Evolutionary conservation across 2,888 invertebrate genomes (phyloP).

Genomic region (Cyclophora albipunctata): DNA sequence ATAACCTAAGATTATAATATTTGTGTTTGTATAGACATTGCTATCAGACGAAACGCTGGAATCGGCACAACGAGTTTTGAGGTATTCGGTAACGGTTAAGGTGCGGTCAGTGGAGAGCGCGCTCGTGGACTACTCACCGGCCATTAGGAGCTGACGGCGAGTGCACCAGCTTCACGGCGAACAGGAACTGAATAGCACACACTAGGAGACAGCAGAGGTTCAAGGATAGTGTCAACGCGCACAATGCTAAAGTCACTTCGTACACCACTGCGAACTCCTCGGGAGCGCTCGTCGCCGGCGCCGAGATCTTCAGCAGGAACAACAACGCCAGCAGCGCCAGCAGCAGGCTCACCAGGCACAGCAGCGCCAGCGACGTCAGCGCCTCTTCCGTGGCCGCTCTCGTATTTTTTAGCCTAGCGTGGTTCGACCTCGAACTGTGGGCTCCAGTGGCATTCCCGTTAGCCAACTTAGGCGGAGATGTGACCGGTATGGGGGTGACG

Average conservation of each 20-base stretch:
- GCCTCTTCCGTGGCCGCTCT: conserved; percentile 79
- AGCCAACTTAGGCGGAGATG: conserved; percentile 62
- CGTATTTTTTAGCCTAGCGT: conserved; percentile 45
- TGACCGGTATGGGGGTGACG: conserved; percentile 44
- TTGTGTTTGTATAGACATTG: conserved; percentile 43
- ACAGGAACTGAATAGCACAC: conserved; percentile 95
- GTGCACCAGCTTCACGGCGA: conserved; percentile 93
- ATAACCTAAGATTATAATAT: conserved; percentile 47
- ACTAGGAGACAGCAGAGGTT: conserved; percentile 94
- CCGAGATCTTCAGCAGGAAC: conserved; percentile 89
- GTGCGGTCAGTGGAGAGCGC: conserved; percentile 4
- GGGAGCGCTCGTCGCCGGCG: conserved; percentile 75
- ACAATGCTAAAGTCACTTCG: conserved; percentile 92
- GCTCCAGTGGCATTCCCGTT: conserved; percentile 76
- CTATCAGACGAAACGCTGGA: conserved; percentile 15
- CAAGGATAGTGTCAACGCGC: conserved; percentile 90
- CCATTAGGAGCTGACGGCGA: conserved; percentile 88
- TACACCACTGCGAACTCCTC: conserved; percentile 92
- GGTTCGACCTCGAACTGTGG: conserved; percentile 17
- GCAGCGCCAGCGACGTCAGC: conserved; percentile 87
- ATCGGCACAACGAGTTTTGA: conserved; percentile 47
- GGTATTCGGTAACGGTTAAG: conserved; percentile 34
- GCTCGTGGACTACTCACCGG: conserved; percentile 52
- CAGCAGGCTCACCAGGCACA: conserved; percentile 89
- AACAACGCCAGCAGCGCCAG: conserved; percentile 88